Evolutionary conservation across 2,797 vertebrate genomes (phyloP), one percentile per base, ranked within the genome.

Genomic region (Craterocephalus amniculus): DNA sequence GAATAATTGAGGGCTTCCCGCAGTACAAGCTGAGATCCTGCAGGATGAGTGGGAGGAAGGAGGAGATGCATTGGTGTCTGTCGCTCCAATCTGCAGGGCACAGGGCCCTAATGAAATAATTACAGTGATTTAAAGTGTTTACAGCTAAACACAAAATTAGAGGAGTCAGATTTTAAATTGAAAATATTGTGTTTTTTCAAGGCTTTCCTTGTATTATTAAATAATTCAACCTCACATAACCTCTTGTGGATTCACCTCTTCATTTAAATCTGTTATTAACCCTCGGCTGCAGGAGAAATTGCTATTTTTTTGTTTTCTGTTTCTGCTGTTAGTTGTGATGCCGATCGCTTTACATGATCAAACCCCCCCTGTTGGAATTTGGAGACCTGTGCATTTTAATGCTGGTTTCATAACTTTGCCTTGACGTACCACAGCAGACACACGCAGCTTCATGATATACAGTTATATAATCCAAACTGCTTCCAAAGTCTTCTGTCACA

Each of bases 381-480:
- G 12, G 63, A 83, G 71, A 68, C 60, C 78, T 87, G 86, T 34
- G n/a, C 79, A 81, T 91, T 83, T 87, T 80, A 89, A 87, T 89
- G 62, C 58, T 34, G 69, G 80, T 91, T 93, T 91, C 87, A 86
- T 92, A 91, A 90, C 87, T 35, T 57, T 58, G 78, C 77, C 45
- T 83, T 83, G 79, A 86, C 83, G 81, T 66, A 34, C 60, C 73
- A 57, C 36, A 58, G 73, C 74, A 82, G 83, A 87, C 73, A 78
- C 76, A 0, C 63, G 67, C 75, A 80, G 79, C 72, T 84, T 83
- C 59, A 57, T 87, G 72, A 72, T 78, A 69, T 65, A 69, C 75
- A 29, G 83, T 93, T 93, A 91, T 76, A 70, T 89, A 93, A 93
- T 60, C 59, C 69, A 80, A 84, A 89, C 83, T 78, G 86, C 80